Evolutionary conservation across 2,113 vertebrate species (phyloP), one percentile per base, ranked within the genome.

Genomic region (Casuarius casuarius): DNA sequence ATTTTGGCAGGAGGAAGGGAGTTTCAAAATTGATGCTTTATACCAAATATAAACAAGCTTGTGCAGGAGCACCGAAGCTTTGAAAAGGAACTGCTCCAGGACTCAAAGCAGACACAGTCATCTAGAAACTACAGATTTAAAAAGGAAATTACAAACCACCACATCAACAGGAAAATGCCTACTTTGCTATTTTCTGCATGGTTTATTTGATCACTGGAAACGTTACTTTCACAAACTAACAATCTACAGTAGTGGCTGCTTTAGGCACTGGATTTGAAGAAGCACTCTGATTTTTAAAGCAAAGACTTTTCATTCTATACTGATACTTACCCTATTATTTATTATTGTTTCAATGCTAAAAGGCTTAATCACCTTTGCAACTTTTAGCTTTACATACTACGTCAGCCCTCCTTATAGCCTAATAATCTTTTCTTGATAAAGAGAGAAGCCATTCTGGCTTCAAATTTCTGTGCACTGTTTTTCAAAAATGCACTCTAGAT

Each of bases 191-290:
- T 89, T 96, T 96, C 83, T 90, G 81, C 96, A 90, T 77, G 95
- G 56, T 90, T 89, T 91, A 74, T 93, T 91, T 90, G 95, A 92
- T 84, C 40, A 92, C 82, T 94, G 85, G 92, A 95, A 97, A 97
- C 62, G 2, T 94, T 96, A 96, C 87, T 95, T 89, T 75, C 93
- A 97, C 93, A 92, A 96, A 94, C 91, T 87, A 95, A 93, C 94
- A 87, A 88, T 80, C 88, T 97, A 97, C 40, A 1, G 59, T 65
- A 91, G 84, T 97, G 95, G 65, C 89, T 94, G 74, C 92, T 96
- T 98, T 90, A 97, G 96, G 94, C 95, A 97, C 97, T 97, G 94
- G 95, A 79, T 95, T 97, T 92, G 87, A 90, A 97, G 93, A 97
- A 97, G 92, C 92, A 95, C 94, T 93, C 92, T 84, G 71, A 96